Conservation (phyloP, 2,797 vertebrate genomes). For the Garrulus glandarius region DNA sequence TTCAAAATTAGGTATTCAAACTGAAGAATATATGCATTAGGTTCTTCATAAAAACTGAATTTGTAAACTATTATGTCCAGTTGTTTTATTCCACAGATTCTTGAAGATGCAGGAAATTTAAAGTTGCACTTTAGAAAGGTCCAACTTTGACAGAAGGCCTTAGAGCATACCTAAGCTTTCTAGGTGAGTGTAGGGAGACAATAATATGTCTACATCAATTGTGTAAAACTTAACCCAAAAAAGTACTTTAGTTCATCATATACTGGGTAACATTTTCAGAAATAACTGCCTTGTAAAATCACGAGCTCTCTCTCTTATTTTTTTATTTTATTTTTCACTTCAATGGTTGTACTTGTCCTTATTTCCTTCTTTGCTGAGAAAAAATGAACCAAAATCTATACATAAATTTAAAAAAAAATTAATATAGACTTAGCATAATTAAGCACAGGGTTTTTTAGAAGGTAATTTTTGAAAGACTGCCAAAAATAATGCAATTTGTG, state of each 20-base stretch:
- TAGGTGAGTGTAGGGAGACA: background rate
- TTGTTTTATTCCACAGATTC: background rate
- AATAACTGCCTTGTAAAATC: background rate
- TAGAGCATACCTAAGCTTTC: background rate
- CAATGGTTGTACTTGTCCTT: background rate
- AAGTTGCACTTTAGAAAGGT: background rate
- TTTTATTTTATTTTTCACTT: background rate
- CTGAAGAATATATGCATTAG: background rate
- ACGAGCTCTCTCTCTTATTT: accelerated
- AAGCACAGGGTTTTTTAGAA: background rate
- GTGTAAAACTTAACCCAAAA: background rate
- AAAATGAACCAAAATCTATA: background rate
- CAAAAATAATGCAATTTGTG: background rate
- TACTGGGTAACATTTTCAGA: background rate
- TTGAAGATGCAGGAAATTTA: background rate
- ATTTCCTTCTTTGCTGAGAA: background rate
- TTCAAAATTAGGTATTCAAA: background rate
- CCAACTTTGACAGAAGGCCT: background rate
- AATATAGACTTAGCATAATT: background rate
- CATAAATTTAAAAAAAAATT: background rate
- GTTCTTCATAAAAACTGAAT: background rate
- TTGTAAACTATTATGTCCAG: background rate
- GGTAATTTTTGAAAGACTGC: background rate
- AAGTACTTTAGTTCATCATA: background rate
- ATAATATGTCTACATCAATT: too few relatives aligned